These are phyloP conservation scores for Brienomyrus longianalis DNA, from an alignment of 2,113 vertebrate genomes.

Conservation along the genomic window DNA sequence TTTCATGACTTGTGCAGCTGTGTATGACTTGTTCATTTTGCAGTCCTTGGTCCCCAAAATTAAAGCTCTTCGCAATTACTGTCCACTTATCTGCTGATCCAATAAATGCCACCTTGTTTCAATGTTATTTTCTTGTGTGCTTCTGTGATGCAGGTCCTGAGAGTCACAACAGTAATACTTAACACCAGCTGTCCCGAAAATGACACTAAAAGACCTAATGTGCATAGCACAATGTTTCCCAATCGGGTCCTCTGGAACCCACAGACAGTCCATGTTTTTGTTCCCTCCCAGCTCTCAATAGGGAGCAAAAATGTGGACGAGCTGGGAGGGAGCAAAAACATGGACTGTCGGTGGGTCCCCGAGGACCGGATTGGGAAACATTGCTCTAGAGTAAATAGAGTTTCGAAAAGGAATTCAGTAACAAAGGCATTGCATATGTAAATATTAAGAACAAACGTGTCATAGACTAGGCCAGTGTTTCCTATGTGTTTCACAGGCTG, in stretches of 20 bases:
- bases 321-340: too few relatives aligned
- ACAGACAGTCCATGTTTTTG: too few relatives aligned
- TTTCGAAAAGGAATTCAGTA: background rate
- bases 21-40: background rate
- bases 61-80: background rate
- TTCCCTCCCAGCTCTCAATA: too few relatives aligned
- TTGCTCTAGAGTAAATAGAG: background rate
- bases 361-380: background rate
- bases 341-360: too few relatives aligned
- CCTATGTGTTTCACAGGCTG: too few relatives aligned
- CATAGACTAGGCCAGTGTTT: background rate
- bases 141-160: background rate
- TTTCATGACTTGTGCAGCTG: background rate
- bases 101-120: background rate
- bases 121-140: background rate
- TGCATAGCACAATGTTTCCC: background rate
- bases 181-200: background rate
- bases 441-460: background rate
- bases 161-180: background rate
- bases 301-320: too few relatives aligned
- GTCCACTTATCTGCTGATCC: background rate
- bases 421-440: background rate
- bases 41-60: background rate
- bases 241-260: background rate
- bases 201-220: background rate